Evolutionary conservation across 2,113 vertebrate species (phyloP).

Genomic region (Cyanoramphus novaezelandiae): DNA sequence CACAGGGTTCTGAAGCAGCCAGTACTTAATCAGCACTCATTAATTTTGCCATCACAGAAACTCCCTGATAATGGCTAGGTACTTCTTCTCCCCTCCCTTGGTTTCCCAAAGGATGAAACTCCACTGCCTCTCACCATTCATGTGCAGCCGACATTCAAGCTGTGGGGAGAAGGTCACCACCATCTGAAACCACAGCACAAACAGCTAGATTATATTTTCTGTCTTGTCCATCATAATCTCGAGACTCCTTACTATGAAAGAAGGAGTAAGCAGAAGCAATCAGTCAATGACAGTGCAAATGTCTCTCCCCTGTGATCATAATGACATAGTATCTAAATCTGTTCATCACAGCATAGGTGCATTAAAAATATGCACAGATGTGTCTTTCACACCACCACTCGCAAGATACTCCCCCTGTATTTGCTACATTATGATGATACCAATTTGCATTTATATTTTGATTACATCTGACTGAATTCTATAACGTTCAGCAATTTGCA

Average conservation of each 20-base stretch:
- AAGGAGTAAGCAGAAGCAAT: constrained; percentile 28
- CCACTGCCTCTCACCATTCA: neutral
- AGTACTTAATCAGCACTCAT: neutral
- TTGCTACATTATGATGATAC: constrained; percentile 27
- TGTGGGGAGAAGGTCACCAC: neutral
- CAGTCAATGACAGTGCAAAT: constrained; percentile 43
- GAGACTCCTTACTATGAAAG: neutral
- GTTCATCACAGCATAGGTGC: constrained; percentile 35
- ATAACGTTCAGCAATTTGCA: neutral
- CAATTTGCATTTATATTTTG: constrained; percentile 57
- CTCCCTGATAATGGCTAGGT: neutral
- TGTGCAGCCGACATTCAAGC: neutral
- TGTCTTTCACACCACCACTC: constrained; percentile 33
- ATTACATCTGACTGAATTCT: constrained; percentile 55
- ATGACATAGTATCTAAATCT: constrained; percentile 36
- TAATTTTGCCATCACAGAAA: neutral
- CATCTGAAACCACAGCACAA: neutral
- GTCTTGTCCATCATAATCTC: neutral
- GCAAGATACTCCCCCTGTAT: constrained; percentile 44
- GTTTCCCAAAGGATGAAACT: neutral
- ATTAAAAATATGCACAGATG: constrained; percentile 45
- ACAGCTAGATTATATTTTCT: neutral
- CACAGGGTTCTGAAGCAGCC: neutral
- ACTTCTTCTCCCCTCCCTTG: neutral
- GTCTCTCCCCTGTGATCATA: constrained; percentile 37